Conservation (phyloP, 2,113 vertebrate genomes). For the Platycercus adscitus region DNA sequence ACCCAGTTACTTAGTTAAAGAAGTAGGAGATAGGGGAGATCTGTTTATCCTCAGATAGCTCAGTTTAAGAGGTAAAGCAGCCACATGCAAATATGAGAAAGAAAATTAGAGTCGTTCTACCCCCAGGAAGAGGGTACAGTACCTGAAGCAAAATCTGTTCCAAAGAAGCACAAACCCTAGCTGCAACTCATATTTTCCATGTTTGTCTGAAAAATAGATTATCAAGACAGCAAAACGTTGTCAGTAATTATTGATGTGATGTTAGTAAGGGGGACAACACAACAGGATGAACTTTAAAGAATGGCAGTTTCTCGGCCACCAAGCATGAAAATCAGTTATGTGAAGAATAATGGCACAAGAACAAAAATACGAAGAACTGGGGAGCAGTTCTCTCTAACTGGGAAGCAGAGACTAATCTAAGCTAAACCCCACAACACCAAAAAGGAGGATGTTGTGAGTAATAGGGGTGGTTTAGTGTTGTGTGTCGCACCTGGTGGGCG, state of each 20-base stretch:
- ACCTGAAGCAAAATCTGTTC: background rate
- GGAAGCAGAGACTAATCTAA: background rate
- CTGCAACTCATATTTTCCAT: background rate
- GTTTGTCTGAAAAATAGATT: background rate
- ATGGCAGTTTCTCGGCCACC: background rate
- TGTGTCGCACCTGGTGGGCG: background rate
- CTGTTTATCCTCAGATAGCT: background rate
- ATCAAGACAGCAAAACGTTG: background rate
- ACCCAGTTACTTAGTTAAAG: background rate
- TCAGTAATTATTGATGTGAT: background rate
- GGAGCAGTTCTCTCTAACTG: background rate
- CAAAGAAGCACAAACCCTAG: background rate
- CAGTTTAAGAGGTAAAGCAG: background rate
- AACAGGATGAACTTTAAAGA: background rate
- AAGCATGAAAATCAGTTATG: background rate
- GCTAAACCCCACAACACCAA: background rate
- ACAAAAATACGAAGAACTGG: background rate
- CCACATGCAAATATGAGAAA: background rate
- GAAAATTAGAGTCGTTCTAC: background rate
- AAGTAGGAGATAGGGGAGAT: background rate
- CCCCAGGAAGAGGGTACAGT: accelerated
- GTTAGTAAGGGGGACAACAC: background rate
- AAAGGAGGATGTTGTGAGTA: background rate
- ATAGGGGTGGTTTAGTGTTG: background rate
- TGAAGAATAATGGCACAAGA: background rate